These are phyloP conservation scores for Habropoda laboriosa DNA, from an alignment of 1,140 invertebrate genomes.

Conservation along the genomic window DNA sequence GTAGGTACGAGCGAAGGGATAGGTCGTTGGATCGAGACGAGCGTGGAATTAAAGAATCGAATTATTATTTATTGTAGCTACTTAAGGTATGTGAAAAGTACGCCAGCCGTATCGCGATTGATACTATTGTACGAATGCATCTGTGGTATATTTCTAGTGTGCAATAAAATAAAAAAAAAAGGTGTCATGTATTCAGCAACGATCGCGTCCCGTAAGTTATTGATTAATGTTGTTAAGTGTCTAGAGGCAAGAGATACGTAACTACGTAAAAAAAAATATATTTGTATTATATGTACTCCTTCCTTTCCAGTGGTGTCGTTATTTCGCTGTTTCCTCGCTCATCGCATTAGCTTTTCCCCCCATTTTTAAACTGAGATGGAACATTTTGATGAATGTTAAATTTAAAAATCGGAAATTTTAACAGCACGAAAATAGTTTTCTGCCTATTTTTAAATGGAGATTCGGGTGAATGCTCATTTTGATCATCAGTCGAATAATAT, in stretches of 20 bases:
- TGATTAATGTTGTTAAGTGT: constrained; percentile 46
- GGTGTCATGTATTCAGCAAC: constrained; percentile 47
- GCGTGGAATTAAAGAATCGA: constrained; percentile 6
- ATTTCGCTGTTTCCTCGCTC: constrained; percentile 11
- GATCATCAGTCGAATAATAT: too few relatives aligned
- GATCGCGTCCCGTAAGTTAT: constrained; percentile 46
- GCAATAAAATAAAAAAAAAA: constrained; percentile 24
- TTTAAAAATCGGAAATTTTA: too few relatives aligned
- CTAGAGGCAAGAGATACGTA: constrained; percentile 43
- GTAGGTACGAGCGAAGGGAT: background rate
- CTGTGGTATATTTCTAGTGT: constrained; percentile 49
- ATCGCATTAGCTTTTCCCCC: too few relatives aligned
- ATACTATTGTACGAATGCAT: constrained; percentile 46
- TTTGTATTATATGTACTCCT: constrained; percentile 60
- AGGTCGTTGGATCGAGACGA: background rate
- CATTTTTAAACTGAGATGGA: too few relatives aligned
- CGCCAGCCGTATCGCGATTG: constrained; percentile 37
- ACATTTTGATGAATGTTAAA: too few relatives aligned
- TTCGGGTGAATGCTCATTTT: too few relatives aligned
- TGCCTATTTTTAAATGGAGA: too few relatives aligned
- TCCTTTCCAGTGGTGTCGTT: constrained; percentile 16
- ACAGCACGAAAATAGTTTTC: too few relatives aligned
- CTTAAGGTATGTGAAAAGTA: constrained; percentile 42
- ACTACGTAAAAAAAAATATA: constrained; percentile 43
- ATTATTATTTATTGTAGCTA: constrained; percentile 52